These are phyloP conservation scores for Pseudomyrmex gracilis DNA, from an alignment of 1,140 invertebrate species.

Conservation along the genomic window DNA sequence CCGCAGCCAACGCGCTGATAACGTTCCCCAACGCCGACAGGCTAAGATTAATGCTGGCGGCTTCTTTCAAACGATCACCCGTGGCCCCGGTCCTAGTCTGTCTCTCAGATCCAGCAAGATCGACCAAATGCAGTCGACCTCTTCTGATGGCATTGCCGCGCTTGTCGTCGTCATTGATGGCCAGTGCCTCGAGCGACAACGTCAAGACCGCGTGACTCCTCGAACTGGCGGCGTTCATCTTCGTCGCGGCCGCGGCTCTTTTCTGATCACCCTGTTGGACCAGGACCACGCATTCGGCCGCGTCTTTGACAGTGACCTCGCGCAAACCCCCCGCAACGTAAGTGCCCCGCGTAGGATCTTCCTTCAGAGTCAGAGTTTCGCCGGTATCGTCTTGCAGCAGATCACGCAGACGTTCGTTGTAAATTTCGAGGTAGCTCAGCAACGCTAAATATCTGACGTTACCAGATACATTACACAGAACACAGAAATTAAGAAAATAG, in stretches of 20 bases:
- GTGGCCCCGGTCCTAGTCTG: slow-evolving; percentile 94
- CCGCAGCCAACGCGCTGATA: slow-evolving; percentile 96
- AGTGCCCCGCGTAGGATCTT: slow-evolving; percentile 80
- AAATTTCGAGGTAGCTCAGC: slow-evolving; percentile 97
- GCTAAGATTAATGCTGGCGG: slow-evolving; percentile 98
- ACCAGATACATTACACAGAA: background rate
- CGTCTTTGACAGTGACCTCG: slow-evolving; percentile 91
- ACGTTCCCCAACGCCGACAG: slow-evolving; percentile 97
- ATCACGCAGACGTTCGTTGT: slow-evolving; percentile 95
- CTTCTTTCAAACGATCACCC: slow-evolving; percentile 96
- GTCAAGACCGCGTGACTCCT: slow-evolving; percentile 97
- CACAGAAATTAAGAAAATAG: too few relatives aligned
- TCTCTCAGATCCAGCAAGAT: slow-evolving; percentile 95
- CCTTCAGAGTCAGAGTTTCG: slow-evolving; percentile 81
- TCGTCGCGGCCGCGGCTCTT: slow-evolving; percentile 91
- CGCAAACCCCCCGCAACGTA: slow-evolving; percentile 88
- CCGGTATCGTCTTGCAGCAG: slow-evolving; percentile 87
- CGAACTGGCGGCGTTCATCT: slow-evolving; percentile 95
- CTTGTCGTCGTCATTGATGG: slow-evolving; percentile 86
- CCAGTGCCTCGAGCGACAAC: slow-evolving; percentile 91
- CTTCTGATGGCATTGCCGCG: slow-evolving; percentile 86
- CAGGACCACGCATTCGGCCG: slow-evolving; percentile 90
- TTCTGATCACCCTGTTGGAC: slow-evolving; percentile 92
- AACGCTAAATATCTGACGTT: slow-evolving; percentile 90
- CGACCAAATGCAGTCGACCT: slow-evolving; percentile 96